phyloP scores from a whole-genome alignment of 1,140 invertebrate species.

The Cecropterus lyciades region DNA sequence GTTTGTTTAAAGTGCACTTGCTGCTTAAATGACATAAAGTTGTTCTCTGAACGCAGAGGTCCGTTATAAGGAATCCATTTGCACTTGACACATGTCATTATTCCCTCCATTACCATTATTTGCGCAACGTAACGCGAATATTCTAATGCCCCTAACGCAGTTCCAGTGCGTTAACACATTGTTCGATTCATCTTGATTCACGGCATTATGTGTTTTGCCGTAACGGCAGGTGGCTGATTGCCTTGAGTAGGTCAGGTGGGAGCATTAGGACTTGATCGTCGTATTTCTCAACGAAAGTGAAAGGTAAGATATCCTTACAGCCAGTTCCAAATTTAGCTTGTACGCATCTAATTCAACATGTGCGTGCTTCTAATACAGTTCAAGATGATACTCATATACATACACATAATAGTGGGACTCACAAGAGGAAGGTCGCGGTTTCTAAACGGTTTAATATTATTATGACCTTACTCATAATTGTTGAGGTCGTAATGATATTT shows the following conservation, averaged over 20 bases:
- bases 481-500: constrained; percentile 49
- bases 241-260: constrained; percentile 48
- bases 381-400: constrained; percentile 4
- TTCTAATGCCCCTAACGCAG: constrained; percentile 39
- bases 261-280: constrained; percentile 46
- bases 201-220: constrained; percentile 28
- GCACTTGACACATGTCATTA: constrained; percentile 63
- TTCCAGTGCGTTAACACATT: constrained; percentile 37
- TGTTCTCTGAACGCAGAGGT: constrained; percentile 53
- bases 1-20: constrained; percentile 4
- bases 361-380: constrained; percentile 10
- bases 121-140: constrained; percentile 59
- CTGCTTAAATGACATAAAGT: constrained; percentile 48
- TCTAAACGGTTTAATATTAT: constrained; percentile 52
- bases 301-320: constrained; percentile 40
- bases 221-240: constrained; percentile 45
- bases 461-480: constrained; percentile 58
- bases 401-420: constrained; percentile 7
- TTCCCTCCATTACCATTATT: constrained; percentile 63
- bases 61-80: constrained; percentile 74
- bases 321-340: constrained; percentile 27
- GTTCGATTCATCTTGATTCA: constrained; percentile 43
- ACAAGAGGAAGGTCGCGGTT: constrained; percentile 41
- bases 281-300: constrained; percentile 55
- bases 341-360: constrained; percentile 17